Percentiles rank a stretch among this genome's conserved stretches.
phyloP scores from a whole-genome alignment of 1,140 invertebrate genomes.

The Antheraea mylitta region DNA sequence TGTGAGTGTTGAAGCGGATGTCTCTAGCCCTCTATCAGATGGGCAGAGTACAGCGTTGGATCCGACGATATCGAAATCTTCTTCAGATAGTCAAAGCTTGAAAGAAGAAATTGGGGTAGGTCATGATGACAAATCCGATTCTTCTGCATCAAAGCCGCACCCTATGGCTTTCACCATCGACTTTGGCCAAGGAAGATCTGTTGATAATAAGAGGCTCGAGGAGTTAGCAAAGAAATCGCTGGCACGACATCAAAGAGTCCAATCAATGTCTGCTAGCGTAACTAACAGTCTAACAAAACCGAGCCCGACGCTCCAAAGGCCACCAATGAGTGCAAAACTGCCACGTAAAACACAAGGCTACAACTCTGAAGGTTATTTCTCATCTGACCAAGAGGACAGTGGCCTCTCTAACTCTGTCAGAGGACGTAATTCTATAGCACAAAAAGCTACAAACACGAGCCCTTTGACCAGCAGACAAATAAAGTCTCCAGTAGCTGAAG shows the following conservation, averaged over 20 bases:
- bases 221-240: constrained; percentile 85
- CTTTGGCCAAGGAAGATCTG: constrained; percentile 81
- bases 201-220: constrained; percentile 82
- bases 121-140: constrained; percentile 54
- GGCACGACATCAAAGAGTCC: constrained; percentile 83
- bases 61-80: constrained; percentile 43
- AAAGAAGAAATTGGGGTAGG: constrained; percentile 55
- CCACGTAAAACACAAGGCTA: constrained; percentile 81
- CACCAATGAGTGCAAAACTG: constrained; percentile 81
- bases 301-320: constrained; percentile 61
- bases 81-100: constrained; percentile 37
- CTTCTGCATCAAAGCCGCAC: constrained; percentile 60
- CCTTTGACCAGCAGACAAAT: constrained; percentile 50
- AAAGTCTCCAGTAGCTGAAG: constrained; percentile 56
- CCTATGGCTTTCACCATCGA: constrained; percentile 85
- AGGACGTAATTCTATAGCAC: constrained; percentile 52
- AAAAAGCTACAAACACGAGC: constrained; percentile 45
- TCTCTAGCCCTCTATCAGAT: constrained; percentile 66
- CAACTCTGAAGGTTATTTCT: constrained; percentile 85
- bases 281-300: constrained; percentile 53
- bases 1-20: constrained; percentile 68
- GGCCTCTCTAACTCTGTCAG: constrained; percentile 62
- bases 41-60: constrained; percentile 55
- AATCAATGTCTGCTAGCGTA: constrained; percentile 81
- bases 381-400: constrained; percentile 82